Evolutionary conservation across 1,140 invertebrate genomes (phyloP), one percentile per base, ranked within the genome.

Genomic region (Lucilia cuprina): DNA sequence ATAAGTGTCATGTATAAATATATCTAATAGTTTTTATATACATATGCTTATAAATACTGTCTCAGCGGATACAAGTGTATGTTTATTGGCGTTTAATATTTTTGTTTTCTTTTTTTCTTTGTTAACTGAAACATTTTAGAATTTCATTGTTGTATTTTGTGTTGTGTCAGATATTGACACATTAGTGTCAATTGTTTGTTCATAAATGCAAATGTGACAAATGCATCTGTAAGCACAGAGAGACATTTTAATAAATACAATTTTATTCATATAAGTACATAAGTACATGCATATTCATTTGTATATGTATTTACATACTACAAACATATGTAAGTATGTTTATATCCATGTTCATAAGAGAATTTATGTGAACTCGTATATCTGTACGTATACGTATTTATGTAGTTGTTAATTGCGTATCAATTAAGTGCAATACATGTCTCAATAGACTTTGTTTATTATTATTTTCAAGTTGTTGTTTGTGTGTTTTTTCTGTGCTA

Each of bases 381-480:
- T 80, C 19, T 49, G 19, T 21, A 21, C 25, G 25, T 30, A 3
- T 30, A 30, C 25, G 3, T 50, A 49, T 21, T 35, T 21, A 49
- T 80, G 41, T 80, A 80, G 41, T 80, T 21, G 77, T n/a, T 80
- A 80, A 80, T 80, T 80, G 77, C 77, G 41, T 80, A 80, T 80
- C 77, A 80, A 80, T 80, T 80, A 80, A 80, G 41, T 80, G 41
- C 41, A 80, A 49, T 80, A 80, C 77, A 80, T 25, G 41, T 80
- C 77, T 50, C 77, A 49, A 30, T 47, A 49, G 77, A 49, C 41
- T 50, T 49, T 17, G n/a, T 41, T 47, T 41, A 78, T 80, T 19
- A 80, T 80, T 50, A 50, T 80, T 47, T 80, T 25, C 10, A 21
- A 30, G 25, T 30, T 30, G 25, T 30, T 30, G 25, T 30, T 30